Conservation (phyloP, 2,888 invertebrate genomes). For the Philopedon plagiatum region DNA sequence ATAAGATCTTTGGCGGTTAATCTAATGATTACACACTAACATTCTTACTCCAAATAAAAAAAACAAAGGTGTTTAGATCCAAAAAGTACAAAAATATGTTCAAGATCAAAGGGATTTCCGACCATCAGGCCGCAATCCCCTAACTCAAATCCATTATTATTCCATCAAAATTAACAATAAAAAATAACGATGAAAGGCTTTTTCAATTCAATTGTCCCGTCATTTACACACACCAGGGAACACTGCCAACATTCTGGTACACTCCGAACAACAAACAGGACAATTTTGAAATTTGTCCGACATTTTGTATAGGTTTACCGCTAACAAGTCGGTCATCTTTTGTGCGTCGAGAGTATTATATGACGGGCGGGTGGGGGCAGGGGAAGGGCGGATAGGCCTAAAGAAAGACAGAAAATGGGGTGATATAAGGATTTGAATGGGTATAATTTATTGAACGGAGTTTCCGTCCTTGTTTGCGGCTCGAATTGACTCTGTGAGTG, state of each 20-base stretch:
- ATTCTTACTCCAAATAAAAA: neutral
- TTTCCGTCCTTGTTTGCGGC: slow-evolving; percentile 32
- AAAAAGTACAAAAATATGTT: neutral
- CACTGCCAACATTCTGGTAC: slow-evolving; percentile 19
- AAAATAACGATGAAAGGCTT: slow-evolving; percentile 28
- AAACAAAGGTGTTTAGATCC: neutral
- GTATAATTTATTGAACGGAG: slow-evolving; percentile 36
- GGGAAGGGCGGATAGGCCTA: slow-evolving; percentile 20
- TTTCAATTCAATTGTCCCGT: slow-evolving; percentile 27
- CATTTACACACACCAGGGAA: slow-evolving; percentile 33
- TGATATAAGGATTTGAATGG: slow-evolving; percentile 32
- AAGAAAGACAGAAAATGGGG: slow-evolving; percentile 41
- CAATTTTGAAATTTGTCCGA: slow-evolving; percentile 4
- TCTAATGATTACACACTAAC: too few species aligned
- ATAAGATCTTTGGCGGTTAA: too few species aligned
- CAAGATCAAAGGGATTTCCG: neutral
- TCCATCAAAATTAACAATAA: slow-evolving; percentile 34
- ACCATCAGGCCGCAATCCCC: neutral
- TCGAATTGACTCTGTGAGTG: slow-evolving; percentile 43
- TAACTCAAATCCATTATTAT: slow-evolving; percentile 21
- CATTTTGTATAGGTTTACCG: slow-evolving; percentile 18
- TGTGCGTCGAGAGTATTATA: neutral
- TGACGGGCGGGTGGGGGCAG: neutral
- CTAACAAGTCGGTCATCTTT: slow-evolving; percentile 15
- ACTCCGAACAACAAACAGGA: neutral